Base-by-base conservation (phyloP, 2,113 vertebrate genomes). In the Odocoileus virginianus region DNA sequence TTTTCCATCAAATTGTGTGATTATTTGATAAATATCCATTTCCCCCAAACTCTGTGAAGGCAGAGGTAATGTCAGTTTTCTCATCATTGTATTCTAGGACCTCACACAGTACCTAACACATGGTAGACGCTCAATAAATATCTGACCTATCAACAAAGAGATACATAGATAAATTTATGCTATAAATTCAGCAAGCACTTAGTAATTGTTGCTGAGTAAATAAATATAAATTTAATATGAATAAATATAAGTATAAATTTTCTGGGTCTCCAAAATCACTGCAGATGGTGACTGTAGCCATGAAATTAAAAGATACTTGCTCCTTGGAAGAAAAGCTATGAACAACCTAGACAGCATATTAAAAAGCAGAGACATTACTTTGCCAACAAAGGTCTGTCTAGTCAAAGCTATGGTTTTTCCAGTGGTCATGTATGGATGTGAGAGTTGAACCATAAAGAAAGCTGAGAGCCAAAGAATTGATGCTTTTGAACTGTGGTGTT, bases 181-280 rank as follows among this genome's bases (percentile, higher is more conserved):
- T 91, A 21, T 61, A 78, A 71, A 60, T 89, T 94, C 54, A 93
- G 13, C 74, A 86, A 94, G 55, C 45, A 8, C 61, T 94, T 91
- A 86, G 67, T 87, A 74, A 89, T 12, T 74, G 6, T 25, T 40
- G 45, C 4, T 58, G 74, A 87, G 87, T 92, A 12, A 74, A 25
- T 40, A 74, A 12, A 74, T 25, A 25, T 74, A 25, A 40, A 40
- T 40, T 74, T 40, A 74, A 74, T 25, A 74, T 74, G 36, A 40
- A 74, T 40, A 25, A 74, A 40, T 74, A 74, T 40, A 71, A 40
- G 19, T 23, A 71, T 74, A 74, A 40, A 40, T 74, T 40, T 74
- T 40, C 67, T 25, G 40, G 19, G 36, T 19, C 67, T 74, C 67
- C 21, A 74, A 40, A 74, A 74, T 40, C 36, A 23, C 67, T 40